Evolutionary conservation across 2,113 vertebrate species (phyloP), one percentile per base, ranked within the genome.

Genomic region (Leucosticte australis): DNA sequence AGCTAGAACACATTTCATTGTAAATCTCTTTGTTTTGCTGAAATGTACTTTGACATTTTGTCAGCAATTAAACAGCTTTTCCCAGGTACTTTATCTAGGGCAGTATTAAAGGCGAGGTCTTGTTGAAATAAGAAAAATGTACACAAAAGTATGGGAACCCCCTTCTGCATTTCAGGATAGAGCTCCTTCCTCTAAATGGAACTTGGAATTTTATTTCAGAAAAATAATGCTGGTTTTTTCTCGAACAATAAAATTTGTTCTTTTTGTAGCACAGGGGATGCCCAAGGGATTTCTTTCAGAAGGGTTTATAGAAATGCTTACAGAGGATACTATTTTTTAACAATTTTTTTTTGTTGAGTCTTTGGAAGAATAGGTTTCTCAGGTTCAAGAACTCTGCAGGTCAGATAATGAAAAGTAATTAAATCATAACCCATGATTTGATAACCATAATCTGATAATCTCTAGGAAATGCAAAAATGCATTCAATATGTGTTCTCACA

Each of bases 1-100:
- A 89, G 60, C 33, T 64, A 59, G 55, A 93, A 44, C 71, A 86
- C 30, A 78, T 87, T 94, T 86, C 0, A 0, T 89, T 86, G 91
- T 70, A 93, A 81, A 90, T 75, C 86, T 90, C 90, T 96, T 96
- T 95, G 92, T 92, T 96, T 93, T 83, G 68, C 64, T 81, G 52
- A 86, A 88, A 92, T 0, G 2, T 90, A 89, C 90, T 93, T 81
- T 86, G 88, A 93, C 64, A 56, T 89, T 90, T 88, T 89, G 86
- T 92, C 92, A 86, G 79, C 83, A 88, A 86, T 86, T 93, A 80
- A 93, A 67, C 59, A 86, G 86, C 71, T 94, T 93, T 94, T 90
- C 68, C 64, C 47, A 83, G 68, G 60, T 80, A 78, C 83, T 74
- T 90, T 92, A 83, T 86, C 83, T 90, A 28, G 47, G n/a, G 47